A percentile compares a stretch with the other conserved stretches of the same genome.
phyloP scores from a whole-genome alignment of 2,113 vertebrate genomes.

The Anser brachyrhynchus region DNA sequence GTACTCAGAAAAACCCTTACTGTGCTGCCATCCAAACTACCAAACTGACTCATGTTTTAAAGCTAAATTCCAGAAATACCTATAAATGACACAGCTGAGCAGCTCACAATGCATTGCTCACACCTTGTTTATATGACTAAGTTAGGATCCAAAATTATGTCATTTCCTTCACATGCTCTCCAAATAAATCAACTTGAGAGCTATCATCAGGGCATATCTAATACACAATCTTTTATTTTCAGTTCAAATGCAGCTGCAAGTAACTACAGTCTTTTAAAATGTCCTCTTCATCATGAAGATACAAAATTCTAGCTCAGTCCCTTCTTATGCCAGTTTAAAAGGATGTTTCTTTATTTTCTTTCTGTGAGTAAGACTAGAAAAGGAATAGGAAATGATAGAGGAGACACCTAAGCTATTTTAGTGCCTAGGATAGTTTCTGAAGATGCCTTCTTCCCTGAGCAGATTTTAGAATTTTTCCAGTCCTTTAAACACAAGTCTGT shows the following conservation, averaged over 20 bases:
- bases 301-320: not conserved
- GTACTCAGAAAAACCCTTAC: not conserved
- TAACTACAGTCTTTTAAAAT: not conserved
- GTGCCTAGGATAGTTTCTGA: not conserved
- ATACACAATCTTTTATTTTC: not conserved
- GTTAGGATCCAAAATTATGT: not conserved
- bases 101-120: not conserved
- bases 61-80: constrained; percentile 36
- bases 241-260: not conserved
- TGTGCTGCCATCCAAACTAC: not conserved
- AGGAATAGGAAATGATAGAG: not conserved
- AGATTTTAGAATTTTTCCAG: not conserved
- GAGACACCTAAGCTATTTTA: not conserved
- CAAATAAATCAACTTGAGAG: not conserved
- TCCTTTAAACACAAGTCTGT: not conserved
- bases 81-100: not conserved
- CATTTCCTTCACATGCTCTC: not conserved
- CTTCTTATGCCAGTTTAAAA: not conserved
- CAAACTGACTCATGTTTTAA: constrained; percentile 17
- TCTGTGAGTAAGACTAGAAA: not conserved
- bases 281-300: not conserved
- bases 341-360: not conserved
- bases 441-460: not conserved
- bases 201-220: not conserved
- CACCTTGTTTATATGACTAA: not conserved